Conservation (phyloP, 2,888 invertebrate species). For the Apeira syringaria region DNA sequence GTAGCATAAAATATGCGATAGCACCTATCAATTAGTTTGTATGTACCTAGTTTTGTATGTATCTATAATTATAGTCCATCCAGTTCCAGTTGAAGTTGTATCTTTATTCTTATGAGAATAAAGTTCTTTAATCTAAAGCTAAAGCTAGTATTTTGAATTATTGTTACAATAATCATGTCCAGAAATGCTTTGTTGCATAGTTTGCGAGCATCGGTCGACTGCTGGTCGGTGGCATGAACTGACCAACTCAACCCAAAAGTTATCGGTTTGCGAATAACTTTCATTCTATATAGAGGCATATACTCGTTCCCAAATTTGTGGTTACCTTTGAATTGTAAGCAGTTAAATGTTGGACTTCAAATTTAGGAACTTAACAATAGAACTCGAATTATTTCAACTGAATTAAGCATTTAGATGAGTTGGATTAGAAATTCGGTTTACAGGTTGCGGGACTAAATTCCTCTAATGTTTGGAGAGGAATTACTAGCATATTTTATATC, state of each 20-base stretch:
- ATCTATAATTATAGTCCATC: too few species aligned
- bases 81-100: too few species aligned
- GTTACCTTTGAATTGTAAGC: conserved; percentile 82
- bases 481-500: conserved; percentile 54
- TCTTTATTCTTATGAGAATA: too few species aligned
- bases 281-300: conserved; percentile 66
- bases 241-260: conserved; percentile 69
- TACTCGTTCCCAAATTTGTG: conserved; percentile 78
- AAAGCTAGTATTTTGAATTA: conserved; percentile 36
- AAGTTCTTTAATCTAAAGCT: too few species aligned
- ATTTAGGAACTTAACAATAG: conserved; percentile 79
- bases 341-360: conserved; percentile 79
- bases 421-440: conserved; percentile 74
- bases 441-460: conserved; percentile 70
- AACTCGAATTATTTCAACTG: conserved; percentile 78
- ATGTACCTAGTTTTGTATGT: too few species aligned
- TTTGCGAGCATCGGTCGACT: conserved; percentile 54
- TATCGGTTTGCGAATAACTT: conserved; percentile 80
- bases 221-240: conserved; percentile 54
- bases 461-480: conserved; percentile 58
- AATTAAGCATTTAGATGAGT: conserved; percentile 75
- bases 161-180: conserved; percentile 47
- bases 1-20: too few species aligned
- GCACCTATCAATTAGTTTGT: too few species aligned
- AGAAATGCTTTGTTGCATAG: conserved; percentile 67